Conservation (phyloP, 2,888 invertebrate genomes). For the Zygothrica quintamaculata region DNA sequence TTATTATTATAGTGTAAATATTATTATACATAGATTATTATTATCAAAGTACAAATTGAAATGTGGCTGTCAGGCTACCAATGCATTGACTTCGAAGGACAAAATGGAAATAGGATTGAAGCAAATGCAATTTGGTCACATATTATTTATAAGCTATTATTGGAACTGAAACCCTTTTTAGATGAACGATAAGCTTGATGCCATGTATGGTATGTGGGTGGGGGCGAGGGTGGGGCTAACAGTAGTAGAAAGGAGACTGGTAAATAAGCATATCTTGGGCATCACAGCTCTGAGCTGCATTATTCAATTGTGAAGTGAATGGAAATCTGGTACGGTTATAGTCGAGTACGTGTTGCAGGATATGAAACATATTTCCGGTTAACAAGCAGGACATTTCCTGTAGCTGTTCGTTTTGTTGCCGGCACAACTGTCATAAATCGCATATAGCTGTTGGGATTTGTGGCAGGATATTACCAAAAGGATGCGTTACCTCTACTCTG, state of each 20-base stretch:
- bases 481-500: slow-evolving; percentile 45
- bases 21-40: no score
- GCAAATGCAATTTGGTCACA: slow-evolving; percentile 34
- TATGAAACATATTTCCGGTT: slow-evolving; percentile 84
- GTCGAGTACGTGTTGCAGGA: slow-evolving; percentile 70
- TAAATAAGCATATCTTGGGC: slow-evolving; percentile 72
- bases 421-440: slow-evolving; percentile 67
- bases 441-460: slow-evolving; percentile 65
- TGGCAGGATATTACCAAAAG: slow-evolving; percentile 76
- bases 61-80: no score
- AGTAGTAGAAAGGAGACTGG: neutral
- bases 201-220: slow-evolving; percentile 7
- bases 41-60: no score
- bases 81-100: no score
- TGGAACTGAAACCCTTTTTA: slow-evolving; percentile 52
- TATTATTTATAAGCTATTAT: slow-evolving; percentile 39
- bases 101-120: slow-evolving; percentile 50
- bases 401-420: neutral
- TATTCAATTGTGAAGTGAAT: slow-evolving; percentile 66
- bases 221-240: neutral
- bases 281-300: slow-evolving; percentile 59
- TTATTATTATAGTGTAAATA: no score
- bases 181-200: slow-evolving; percentile 10
- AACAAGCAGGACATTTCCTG: slow-evolving; percentile 84
- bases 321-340: slow-evolving; percentile 46